phyloP scores from a whole-genome alignment of 1,140 invertebrate genomes.

The Sitobion miscanthi region DNA sequence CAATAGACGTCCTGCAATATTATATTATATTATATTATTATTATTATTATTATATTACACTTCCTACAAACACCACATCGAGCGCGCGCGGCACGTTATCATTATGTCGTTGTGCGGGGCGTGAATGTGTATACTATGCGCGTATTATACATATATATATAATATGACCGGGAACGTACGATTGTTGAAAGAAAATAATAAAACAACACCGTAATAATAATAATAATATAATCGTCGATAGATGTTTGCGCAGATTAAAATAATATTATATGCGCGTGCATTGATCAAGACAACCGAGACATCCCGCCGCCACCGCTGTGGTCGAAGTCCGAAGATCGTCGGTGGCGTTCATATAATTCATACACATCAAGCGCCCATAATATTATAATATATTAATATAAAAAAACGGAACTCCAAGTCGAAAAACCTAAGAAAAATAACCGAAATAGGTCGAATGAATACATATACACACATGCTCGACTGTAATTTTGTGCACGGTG shows the following conservation, averaged over 20 bases:
- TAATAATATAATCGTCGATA: conserved; percentile 21
- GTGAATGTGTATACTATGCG: neutral
- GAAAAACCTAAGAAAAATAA: neutral
- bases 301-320: neutral
- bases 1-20: conserved; percentile 46
- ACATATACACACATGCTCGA: neutral
- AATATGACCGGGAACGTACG: conserved; percentile 5
- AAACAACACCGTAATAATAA: neutral
- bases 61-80: conserved; percentile 37
- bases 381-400: neutral
- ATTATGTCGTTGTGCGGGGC: conserved; percentile 44
- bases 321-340: neutral
- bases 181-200: conserved; percentile 16
- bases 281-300: neutral
- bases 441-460: conserved; percentile 43
- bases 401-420: neutral
- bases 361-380: neutral
- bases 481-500: neutral
- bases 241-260: neutral
- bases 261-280: neutral
- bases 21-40: neutral
- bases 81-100: conserved; percentile 31
- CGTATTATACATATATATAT: neutral
- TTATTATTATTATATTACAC: conserved; percentile 25
- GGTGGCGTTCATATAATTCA: neutral